Evolutionary conservation across 2,888 invertebrate species (phyloP), one percentile per base, ranked within the genome.

Genomic region (Cosmopolites sordidus): DNA sequence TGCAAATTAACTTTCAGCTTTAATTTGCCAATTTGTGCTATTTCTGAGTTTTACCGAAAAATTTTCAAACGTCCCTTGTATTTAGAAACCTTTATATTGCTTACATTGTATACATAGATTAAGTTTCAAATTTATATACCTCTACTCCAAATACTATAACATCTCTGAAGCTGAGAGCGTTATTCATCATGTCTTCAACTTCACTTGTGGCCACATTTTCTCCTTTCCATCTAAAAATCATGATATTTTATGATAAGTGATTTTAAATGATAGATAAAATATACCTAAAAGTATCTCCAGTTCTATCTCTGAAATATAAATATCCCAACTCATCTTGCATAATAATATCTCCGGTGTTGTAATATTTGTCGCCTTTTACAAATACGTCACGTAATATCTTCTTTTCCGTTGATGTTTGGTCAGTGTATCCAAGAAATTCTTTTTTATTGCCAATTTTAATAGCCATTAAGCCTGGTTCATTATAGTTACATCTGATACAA

Each of bases 161-260:
- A 61, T 74, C 73, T 57, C 83, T 82, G 54, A 92, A 79, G 1
- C 82, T 82, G 44, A 89, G 76, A 18, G 86, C 79, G 50, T 87
- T 87, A 56, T 87, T 89, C 60, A 97, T 81, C 8, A 92, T 86
- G 48, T 88, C 87, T 76, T 98, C 97, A 15, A 98, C 92, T 77
- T 98, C 98, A 0, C 89, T 86, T 1, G 97, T 97, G 51, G 96
- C 89, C 1, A 98, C 95, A 72, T 98, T 98, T 78, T 99, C 97
- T 11, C 98, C 97, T 69, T 92, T 87, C 94, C 94, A 95, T 47
- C 73, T 71, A 53, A 49, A 64, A n/a, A n/a, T n/a, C 62, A 54
- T 45, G 43, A 48, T 39, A 9, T 14, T n/a, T n/a, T n/a, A n/a
- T n/a, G n/a, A n/a, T 14, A 15, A 43, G 27, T 42, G 17, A 16